Conservation (phyloP, 2,888 invertebrate genomes). For the Amblyteles armatorius region DNA sequence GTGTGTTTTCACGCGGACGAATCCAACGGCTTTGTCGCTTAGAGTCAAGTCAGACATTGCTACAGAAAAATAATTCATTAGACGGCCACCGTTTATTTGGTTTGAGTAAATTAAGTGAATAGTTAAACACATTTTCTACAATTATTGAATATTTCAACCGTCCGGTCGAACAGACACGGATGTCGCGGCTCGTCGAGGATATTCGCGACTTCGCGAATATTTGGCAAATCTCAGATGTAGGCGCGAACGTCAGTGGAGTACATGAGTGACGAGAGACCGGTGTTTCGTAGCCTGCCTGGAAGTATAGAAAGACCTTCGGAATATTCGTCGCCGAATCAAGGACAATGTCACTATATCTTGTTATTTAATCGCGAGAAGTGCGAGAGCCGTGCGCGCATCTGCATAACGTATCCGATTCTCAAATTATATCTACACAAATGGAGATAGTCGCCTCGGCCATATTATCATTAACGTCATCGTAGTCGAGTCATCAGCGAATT, state of each 20-base stretch:
- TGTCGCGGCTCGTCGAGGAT: neutral
- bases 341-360: slow-evolving; percentile 34
- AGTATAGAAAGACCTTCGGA: neutral
- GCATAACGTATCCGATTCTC: slow-evolving; percentile 41
- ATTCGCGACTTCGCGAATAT: slow-evolving; percentile 24
- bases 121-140: neutral
- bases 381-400: neutral
- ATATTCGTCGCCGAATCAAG: slow-evolving; percentile 29
- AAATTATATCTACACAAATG: slow-evolving; percentile 46
- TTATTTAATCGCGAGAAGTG: slow-evolving; percentile 31
- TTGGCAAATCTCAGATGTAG: neutral
- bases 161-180: neutral
- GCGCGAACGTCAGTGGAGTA: neutral
- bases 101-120: no score
- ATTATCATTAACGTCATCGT: slow-evolving; percentile 31
- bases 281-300: neutral
- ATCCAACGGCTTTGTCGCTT: neutral
- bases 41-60: neutral
- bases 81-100: no score
- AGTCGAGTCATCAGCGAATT: slow-evolving; percentile 50
- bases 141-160: neutral
- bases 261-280: neutral
- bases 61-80: neutral
- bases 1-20: neutral
- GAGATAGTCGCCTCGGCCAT: slow-evolving; percentile 47